Evolutionary conservation across 2,113 vertebrate species (phyloP), one percentile per base, ranked within the genome.

Genomic region (Brachyhypopomus occidentalis): DNA sequence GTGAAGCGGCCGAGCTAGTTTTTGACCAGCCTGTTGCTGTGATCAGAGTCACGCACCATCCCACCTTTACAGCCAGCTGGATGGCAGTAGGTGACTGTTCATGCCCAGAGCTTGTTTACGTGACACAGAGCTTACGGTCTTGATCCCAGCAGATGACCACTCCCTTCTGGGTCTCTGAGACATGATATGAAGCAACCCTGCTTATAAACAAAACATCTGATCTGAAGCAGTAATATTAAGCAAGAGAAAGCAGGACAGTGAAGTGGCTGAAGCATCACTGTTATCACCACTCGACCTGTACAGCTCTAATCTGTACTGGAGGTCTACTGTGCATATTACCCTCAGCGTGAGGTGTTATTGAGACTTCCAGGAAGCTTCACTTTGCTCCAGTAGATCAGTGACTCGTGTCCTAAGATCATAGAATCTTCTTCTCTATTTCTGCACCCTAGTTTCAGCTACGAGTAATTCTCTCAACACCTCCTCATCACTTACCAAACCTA

Each of bases 381-480:
- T 36, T 72, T 72, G 75, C 69, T 72, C 17, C 48, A 17, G 48
- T 8, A n/a, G 70, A 36, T 58, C 30, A 4, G 16, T 30, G 67
- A 20, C 17, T 63, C 66, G 14, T 74, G 70, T 78, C 76, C 82
- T 41, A 34, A 59, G 77, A 71, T 69, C 6, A 77, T 36, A 38
- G 41, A 20, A 41, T 69, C 75, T 62, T 78, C 75, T 41, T 82
- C 75, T 74, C 69, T 19, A 67, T 58, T 38, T 76, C 34, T 12
- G 41, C 59, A 76, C 75, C 59, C 34, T 23, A 67, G 62, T 17
- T 62, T 66, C 41, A 27, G 38, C 62, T 30, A 25, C 16, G n/a
- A 45, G 76, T 64, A 25, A 72, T 83, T 83, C 75, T 77, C 62
- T 77, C 75, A 73, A 73, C 81, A 34, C 75, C 58, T 23, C 62